Evolutionary conservation across 1,140 invertebrate genomes (phyloP).

Genomic region (Megalonaias nervosa): DNA sequence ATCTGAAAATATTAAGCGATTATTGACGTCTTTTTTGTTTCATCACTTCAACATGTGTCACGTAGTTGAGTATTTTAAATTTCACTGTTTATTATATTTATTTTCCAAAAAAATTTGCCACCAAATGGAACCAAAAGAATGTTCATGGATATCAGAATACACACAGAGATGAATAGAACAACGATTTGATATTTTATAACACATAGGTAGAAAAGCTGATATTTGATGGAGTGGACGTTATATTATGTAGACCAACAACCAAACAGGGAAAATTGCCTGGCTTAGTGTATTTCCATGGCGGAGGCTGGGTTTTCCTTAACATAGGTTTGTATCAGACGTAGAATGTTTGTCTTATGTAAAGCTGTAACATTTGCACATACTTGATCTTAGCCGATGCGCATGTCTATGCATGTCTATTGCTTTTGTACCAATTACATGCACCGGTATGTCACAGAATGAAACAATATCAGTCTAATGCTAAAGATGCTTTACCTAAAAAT

Average conservation of each 20-base stretch:
- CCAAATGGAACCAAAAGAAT: no score
- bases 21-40: no score
- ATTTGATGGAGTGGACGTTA: conserved; percentile 40
- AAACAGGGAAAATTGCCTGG: conserved; percentile 8
- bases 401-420: neutral
- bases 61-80: no score
- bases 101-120: no score
- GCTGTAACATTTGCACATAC: neutral
- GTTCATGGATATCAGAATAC: no score
- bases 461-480: neutral
- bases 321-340: conserved; percentile 19
- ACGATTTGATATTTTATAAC: neutral
- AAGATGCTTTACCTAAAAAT: neutral
- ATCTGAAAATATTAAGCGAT: no score
- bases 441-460: neutral
- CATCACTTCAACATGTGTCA: no score
- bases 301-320: conserved; percentile 31
- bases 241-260: conserved; percentile 28
- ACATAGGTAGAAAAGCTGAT: conserved; percentile 26
- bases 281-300: conserved; percentile 40
- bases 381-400: neutral
- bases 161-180: no score
- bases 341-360: neutral
- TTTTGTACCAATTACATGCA: neutral
- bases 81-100: no score